Evolutionary conservation across 2,888 invertebrate species (phyloP).

Genomic region (Diaperis boleti): DNA sequence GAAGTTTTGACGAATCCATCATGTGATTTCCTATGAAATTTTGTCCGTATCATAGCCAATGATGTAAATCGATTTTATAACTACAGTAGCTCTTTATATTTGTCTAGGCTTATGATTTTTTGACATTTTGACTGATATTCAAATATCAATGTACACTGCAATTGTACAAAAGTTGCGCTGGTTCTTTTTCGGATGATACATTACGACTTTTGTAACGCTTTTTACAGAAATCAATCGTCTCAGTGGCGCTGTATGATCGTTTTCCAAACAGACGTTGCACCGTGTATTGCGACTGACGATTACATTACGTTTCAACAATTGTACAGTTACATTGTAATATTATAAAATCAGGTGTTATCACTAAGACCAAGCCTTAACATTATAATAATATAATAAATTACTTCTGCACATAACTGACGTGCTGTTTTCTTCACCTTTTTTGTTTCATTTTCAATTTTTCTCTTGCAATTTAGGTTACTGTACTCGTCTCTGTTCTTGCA

Average conservation of each 20-base stretch:
- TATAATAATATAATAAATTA: constrained; percentile 67
- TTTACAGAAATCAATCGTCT: constrained; percentile 27
- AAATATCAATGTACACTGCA: constrained; percentile 58
- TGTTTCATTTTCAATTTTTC: background rate
- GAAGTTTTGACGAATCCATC: constrained; percentile 17
- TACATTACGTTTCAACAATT: constrained; percentile 58
- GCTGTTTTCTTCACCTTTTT: constrained; percentile 15
- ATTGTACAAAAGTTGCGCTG: constrained; percentile 56
- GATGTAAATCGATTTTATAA: constrained; percentile 51
- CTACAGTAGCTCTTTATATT: constrained; percentile 51
- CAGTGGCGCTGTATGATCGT: constrained; percentile 19
- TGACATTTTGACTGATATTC: constrained; percentile 57
- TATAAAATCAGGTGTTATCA: constrained; percentile 67
- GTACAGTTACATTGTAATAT: constrained; percentile 65
- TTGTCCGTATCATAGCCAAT: constrained; percentile 38
- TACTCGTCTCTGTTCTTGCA: too few relatives aligned
- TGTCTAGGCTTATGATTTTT: constrained; percentile 54
- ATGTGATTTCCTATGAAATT: constrained; percentile 23
- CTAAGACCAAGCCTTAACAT: constrained; percentile 69
- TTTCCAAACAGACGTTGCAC: constrained; percentile 50
- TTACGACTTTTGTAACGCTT: constrained; percentile 36
- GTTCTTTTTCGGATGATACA: constrained; percentile 35
- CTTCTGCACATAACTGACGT: constrained; percentile 62
- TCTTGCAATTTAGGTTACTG: too few relatives aligned
- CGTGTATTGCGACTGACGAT: constrained; percentile 54